A percentile compares a stretch with the other conserved stretches of the same genome.
Conservation (phyloP, 30 jellyfish, hydroid and myxozoan species). For the Aurelia coerulea region DNA sequence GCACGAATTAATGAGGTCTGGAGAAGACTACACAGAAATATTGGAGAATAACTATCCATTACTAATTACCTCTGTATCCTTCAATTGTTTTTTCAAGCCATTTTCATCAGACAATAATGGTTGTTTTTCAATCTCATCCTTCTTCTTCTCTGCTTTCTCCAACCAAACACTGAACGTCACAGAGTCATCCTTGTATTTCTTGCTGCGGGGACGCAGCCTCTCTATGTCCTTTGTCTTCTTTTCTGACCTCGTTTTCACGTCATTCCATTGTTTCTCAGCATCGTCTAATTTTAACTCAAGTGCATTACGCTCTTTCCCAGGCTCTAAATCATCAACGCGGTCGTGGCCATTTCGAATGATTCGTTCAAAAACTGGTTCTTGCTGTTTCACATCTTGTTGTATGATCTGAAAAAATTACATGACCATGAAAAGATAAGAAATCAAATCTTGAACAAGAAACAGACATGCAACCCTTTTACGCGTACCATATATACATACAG, state of each 20-base stretch:
- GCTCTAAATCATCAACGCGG: constrained; percentile 65
- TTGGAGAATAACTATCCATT: too few species aligned
- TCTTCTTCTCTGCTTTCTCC: constrained; percentile 77
- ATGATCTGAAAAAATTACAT: constrained; percentile 49
- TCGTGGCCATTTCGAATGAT: constrained; percentile 82
- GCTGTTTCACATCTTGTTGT: constrained; percentile 82
- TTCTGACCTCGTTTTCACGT: constrained; percentile 49
- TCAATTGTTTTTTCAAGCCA: constrained; percentile 61
- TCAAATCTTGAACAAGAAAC: too few species aligned
- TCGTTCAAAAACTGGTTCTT: constrained; percentile 87
- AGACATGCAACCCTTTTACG: too few species aligned
- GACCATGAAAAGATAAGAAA: background rate
- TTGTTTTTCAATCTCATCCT: constrained; percentile 63
- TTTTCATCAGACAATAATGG: constrained; percentile 21
- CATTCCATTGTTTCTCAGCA: constrained; percentile 68
- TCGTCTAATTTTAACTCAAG: constrained; percentile 68
- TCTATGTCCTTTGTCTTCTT: constrained; percentile 75
- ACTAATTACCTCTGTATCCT: constrained; percentile 72
- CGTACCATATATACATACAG: too few species aligned
- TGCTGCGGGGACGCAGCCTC: constrained; percentile 65
- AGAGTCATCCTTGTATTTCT: constrained; percentile 56
- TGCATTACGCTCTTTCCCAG: constrained; percentile 79
- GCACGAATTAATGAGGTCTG: too few species aligned
- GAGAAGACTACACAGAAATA: too few species aligned
- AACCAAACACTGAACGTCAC: constrained; percentile 81